Percentiles rank a stretch among this genome's conserved stretches.
phyloP scores from a whole-genome alignment of 2,113 vertebrate species.

The Takifugu bimaculatus region DNA sequence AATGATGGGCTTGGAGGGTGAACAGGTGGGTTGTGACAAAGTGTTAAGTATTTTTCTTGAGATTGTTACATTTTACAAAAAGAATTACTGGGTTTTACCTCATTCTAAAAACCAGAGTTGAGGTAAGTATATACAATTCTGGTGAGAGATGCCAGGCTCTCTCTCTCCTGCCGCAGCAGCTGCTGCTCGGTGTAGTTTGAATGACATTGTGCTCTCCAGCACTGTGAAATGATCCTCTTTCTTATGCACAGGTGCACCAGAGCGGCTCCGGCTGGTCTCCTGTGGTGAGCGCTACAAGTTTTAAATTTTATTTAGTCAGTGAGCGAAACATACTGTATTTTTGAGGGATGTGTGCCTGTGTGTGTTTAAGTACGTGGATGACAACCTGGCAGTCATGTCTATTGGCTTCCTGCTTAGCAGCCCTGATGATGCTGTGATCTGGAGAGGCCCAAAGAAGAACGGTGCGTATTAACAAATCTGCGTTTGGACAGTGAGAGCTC shows the following conservation, averaged over 20 bases:
- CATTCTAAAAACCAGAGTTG: too few relatives aligned
- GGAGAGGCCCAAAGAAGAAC: slow-evolving; percentile 97
- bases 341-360: slow-evolving; percentile 4
- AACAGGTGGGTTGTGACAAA: slow-evolving; percentile 76
- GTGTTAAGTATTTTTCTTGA: neutral
- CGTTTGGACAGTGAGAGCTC: neutral
- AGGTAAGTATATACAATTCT: too few relatives aligned
- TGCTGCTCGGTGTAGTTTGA: too few relatives aligned
- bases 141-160: too few relatives aligned
- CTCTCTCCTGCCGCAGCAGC: too few relatives aligned
- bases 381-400: slow-evolving; percentile 95
- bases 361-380: slow-evolving; percentile 85
- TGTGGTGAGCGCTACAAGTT: slow-evolving; percentile 82
- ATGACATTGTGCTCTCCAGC: neutral
- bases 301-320: neutral
- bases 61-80: too few relatives aligned
- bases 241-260: slow-evolving; percentile 85
- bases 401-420: slow-evolving; percentile 93
- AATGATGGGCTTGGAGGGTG: slow-evolving; percentile 95
- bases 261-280: slow-evolving; percentile 98
- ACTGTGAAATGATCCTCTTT: neutral
- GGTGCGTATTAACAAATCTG: slow-evolving; percentile 64
- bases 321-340: neutral
- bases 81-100: too few relatives aligned
- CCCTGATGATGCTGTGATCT: slow-evolving; percentile 94